Percentiles rank a stretch among this genome's conserved stretches.
Evolutionary conservation across 53 echinoderm and acorn worm species (phyloP).

Genomic region (Crossaster papposus): DNA sequence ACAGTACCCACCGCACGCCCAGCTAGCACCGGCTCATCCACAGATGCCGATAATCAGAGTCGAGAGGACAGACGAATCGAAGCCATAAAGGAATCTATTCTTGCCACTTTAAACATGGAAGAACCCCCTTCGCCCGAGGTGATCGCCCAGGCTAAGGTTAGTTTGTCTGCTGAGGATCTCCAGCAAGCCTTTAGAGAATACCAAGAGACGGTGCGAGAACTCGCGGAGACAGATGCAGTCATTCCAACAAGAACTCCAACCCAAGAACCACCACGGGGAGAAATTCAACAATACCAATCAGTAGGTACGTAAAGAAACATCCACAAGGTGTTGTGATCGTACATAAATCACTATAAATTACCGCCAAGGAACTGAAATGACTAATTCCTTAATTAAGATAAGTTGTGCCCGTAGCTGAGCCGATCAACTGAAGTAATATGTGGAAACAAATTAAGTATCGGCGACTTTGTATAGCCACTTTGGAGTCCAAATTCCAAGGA

Average conservation of each 20-base stretch:
- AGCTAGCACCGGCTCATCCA: background rate
- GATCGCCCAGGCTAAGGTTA: constrained; percentile 24
- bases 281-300: constrained; percentile 3
- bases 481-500: too few relatives aligned
- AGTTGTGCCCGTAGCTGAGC: too few relatives aligned
- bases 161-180: constrained; percentile 2
- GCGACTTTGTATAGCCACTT: too few relatives aligned
- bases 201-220: background rate
- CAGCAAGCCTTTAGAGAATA: background rate
- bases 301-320: constrained; percentile 20
- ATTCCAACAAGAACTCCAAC: background rate
- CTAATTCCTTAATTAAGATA: background rate
- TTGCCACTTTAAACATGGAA: constrained; percentile 31
- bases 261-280: background rate
- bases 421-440: too few relatives aligned
- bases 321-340: background rate
- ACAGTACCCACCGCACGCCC: background rate
- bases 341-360: too few relatives aligned
- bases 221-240: background rate
- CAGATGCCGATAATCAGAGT: background rate
- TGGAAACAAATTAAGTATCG: too few relatives aligned
- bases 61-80: constrained; percentile 16
- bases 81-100: constrained; percentile 35
- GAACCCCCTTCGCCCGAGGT: constrained; percentile 54
- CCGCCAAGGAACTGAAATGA: too few relatives aligned